Evolutionary conservation across 1,140 invertebrate genomes (phyloP).

Genomic region (Copidosoma floridanum): DNA sequence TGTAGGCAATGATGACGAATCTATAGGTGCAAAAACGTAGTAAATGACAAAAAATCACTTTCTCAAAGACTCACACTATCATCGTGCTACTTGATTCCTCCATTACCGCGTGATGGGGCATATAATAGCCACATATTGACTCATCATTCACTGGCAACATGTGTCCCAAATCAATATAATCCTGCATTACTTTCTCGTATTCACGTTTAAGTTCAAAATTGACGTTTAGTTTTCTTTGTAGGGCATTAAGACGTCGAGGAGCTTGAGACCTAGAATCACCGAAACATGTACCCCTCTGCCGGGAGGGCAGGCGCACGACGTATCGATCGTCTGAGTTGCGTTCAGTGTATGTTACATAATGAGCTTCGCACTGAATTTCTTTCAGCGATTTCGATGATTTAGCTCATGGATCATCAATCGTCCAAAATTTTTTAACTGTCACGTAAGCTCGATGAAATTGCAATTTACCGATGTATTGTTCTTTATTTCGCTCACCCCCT

Average conservation of each 20-base stretch:
- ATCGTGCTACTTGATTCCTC: slow-evolving; percentile 37
- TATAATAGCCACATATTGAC: slow-evolving; percentile 29
- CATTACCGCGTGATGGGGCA: slow-evolving; percentile 52
- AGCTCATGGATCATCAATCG: neutral
- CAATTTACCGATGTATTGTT: too few relatives aligned
- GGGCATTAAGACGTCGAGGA: slow-evolving; percentile 18
- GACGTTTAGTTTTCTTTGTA: slow-evolving; percentile 27
- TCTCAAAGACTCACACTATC: too few relatives aligned
- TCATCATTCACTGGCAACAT: slow-evolving; percentile 31
- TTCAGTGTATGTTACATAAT: neutral
- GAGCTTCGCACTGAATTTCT: neutral
- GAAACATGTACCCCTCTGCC: slow-evolving; percentile 16
- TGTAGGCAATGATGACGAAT: neutral
- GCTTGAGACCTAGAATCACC: slow-evolving; percentile 27
- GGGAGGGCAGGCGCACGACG: slow-evolving; percentile 40
- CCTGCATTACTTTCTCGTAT: slow-evolving; percentile 41
- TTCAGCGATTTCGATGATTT: neutral
- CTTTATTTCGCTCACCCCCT: too few relatives aligned
- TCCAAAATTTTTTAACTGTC: neutral
- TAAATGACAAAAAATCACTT: slow-evolving; percentile 19
- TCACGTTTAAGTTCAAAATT: slow-evolving; percentile 29
- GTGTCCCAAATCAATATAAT: slow-evolving; percentile 44
- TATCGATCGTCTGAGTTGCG: slow-evolving; percentile 34
- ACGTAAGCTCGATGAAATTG: too few relatives aligned
- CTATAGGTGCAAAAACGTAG: neutral